Evolutionary conservation across 2,797 vertebrate species (phyloP), one percentile per base, ranked within the genome.

Genomic region (Leptodactylus fallax): DNA sequence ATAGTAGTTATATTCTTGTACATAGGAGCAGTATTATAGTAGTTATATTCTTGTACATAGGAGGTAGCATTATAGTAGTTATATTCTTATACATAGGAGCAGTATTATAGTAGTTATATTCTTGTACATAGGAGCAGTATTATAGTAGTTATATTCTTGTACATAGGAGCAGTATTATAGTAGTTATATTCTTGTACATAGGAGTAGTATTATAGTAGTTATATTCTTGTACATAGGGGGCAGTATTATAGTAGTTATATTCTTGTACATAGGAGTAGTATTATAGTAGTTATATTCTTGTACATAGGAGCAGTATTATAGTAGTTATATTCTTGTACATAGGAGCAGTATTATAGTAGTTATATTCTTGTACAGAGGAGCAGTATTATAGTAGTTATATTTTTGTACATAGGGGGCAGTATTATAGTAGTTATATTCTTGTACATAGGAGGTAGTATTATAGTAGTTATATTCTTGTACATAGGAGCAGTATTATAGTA

Each of bases 11-110:
- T 69, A 69, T 69, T 27, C 25, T 36, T 69, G 25, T 16, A 69
- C 4, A 69, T 45, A 71, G 67, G 69, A 9, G 36, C 69, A 19
- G 69, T 72, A 72, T 72, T 72, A 45, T 72, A 72, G 36, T 72
- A 19, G 69, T 72, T 72, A n/a, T 74, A 74, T 74, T 49, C 69
- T 21, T 72, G 69, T 72, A 72, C 17, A 72, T 72, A 72, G 69
- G 69, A 11, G 3, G 69, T 45, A 74, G 71, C 49, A 49, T 74
- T 74, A 49, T 49, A 74, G 71, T 74, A 74, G 71, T 74, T 74
- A 49, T 74, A 74, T 74, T 72, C 69, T 47, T 69, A 13, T 25
- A 67, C 23, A 67, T 67, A 67, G 63, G 12, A 14, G 11, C 12
- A 69, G 25, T 69, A 69, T 69, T 69, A 69, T 69, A 69, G 65